phyloP scores from a whole-genome alignment of 2,113 vertebrate species.

The Coreoperca whiteheadi region DNA sequence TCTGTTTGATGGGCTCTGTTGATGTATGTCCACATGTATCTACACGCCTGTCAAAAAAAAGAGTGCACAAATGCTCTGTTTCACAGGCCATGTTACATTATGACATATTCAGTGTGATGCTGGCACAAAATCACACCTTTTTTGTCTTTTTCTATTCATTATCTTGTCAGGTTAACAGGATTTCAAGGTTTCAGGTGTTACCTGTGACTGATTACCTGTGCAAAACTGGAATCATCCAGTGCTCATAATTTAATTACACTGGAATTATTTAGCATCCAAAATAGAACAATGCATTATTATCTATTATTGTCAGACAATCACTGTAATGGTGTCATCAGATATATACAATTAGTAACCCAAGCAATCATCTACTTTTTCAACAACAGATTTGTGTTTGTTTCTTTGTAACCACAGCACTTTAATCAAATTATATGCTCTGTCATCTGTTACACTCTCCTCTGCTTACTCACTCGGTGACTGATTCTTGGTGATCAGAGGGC shows the following conservation, averaged over 20 bases:
- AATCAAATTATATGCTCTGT: not conserved
- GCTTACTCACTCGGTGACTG: slow-evolving; percentile 87
- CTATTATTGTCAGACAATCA: not conserved
- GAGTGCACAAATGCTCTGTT: slow-evolving; percentile 23
- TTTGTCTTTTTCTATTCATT: slow-evolving; percentile 21
- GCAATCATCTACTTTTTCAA: not conserved
- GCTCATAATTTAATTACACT: not conserved
- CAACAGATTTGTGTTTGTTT: slow-evolving; percentile 10
- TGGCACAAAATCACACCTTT: not conserved
- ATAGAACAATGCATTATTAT: not conserved
- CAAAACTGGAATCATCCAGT: not conserved
- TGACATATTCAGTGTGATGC: slow-evolving; percentile 21
- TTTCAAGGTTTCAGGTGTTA: not conserved
- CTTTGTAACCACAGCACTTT: not conserved
- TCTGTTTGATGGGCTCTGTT: slow-evolving; percentile 28
- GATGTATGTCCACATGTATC: slow-evolving; percentile 37
- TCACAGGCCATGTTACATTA: slow-evolving; percentile 18
- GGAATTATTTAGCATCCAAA: not conserved
- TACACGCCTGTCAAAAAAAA: slow-evolving; percentile 35
- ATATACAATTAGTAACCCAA: not conserved
- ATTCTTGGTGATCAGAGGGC: slow-evolving; percentile 85
- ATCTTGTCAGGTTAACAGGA: slow-evolving; percentile 34
- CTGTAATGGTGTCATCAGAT: too few species aligned
- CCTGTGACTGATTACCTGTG: not conserved
- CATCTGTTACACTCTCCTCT: not conserved